Conservation (phyloP, 2,113 vertebrate species). For the Ifrita kowaldi region DNA sequence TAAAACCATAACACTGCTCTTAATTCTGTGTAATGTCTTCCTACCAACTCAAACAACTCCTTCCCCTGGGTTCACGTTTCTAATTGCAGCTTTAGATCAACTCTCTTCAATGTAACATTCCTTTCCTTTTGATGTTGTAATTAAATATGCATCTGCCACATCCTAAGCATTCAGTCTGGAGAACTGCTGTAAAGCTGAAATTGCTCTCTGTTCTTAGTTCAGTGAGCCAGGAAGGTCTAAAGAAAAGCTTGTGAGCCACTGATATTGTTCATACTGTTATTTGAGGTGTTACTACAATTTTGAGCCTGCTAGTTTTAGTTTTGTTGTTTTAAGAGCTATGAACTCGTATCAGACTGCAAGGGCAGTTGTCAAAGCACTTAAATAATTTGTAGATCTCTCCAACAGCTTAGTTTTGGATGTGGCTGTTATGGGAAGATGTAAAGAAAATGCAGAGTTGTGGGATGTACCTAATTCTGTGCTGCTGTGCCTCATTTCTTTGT, state of each 20-base stretch:
- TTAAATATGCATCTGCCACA: not conserved
- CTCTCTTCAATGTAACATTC: not conserved
- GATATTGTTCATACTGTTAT: not conserved
- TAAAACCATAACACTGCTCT: not conserved
- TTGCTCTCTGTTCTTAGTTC: not conserved
- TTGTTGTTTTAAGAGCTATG: not conserved
- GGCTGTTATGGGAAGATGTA: not conserved
- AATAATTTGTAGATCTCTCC: not conserved
- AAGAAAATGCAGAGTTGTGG: not conserved
- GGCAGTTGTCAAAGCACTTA: not conserved
- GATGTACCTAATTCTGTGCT: not conserved
- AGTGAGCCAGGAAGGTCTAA: not conserved
- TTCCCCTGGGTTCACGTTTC: not conserved
- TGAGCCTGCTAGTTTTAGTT: not conserved
- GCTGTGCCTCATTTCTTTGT: not conserved
- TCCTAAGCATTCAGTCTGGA: not conserved
- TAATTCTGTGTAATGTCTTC: not conserved
- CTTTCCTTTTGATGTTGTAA: not conserved
- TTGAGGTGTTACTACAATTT: not conserved
- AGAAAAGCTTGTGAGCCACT: not conserved
- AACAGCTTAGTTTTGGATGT: not conserved
- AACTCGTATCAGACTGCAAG: not conserved
- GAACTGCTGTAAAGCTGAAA: not conserved
- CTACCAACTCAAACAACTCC: not conserved
- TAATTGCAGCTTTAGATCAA: conserved; percentile 5